phyloP scores from a whole-genome alignment of 2,888 invertebrate genomes.

The Maniola hyperantus region DNA sequence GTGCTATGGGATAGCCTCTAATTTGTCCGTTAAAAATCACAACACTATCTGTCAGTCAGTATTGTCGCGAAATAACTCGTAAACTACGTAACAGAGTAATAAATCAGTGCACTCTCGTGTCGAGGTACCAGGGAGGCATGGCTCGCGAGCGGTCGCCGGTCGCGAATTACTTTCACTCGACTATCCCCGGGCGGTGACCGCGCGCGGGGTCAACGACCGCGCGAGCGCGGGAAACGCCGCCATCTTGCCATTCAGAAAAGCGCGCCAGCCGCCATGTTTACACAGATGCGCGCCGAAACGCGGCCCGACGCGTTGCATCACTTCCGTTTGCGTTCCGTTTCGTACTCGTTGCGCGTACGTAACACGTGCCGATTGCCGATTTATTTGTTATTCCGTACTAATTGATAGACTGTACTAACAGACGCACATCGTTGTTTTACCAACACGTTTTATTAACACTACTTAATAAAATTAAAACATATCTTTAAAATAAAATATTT shows the following conservation, averaged over 20 bases:
- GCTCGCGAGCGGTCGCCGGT: slow-evolving; percentile 67
- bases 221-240: slow-evolving; percentile 75
- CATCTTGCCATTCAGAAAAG: slow-evolving; percentile 77
- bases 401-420: slow-evolving; percentile 28
- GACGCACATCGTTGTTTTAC: slow-evolving; percentile 14
- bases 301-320: slow-evolving; percentile 68
- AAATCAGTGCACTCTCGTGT: slow-evolving; percentile 45
- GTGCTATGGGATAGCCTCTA: slow-evolving; percentile 1
- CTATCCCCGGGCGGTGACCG: slow-evolving; percentile 79
- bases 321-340: slow-evolving; percentile 79
- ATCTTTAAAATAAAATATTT: not conserved
- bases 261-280: slow-evolving; percentile 80
- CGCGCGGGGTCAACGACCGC: slow-evolving; percentile 73
- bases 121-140: slow-evolving; percentile 70
- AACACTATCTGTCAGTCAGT: slow-evolving; percentile 9
- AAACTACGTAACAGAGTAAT: slow-evolving; percentile 40
- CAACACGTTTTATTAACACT: not conserved
- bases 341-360: slow-evolving; percentile 59
- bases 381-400: slow-evolving; percentile 46
- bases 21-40: slow-evolving; percentile 1
- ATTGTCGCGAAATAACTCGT: slow-evolving; percentile 23
- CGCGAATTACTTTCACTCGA: slow-evolving; percentile 82
- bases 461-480: no score
- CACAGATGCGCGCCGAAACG: slow-evolving; percentile 81
- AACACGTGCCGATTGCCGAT: slow-evolving; percentile 61